Conservation (phyloP, 1,140 invertebrate genomes). For the Drosophila sechellia region DNA sequence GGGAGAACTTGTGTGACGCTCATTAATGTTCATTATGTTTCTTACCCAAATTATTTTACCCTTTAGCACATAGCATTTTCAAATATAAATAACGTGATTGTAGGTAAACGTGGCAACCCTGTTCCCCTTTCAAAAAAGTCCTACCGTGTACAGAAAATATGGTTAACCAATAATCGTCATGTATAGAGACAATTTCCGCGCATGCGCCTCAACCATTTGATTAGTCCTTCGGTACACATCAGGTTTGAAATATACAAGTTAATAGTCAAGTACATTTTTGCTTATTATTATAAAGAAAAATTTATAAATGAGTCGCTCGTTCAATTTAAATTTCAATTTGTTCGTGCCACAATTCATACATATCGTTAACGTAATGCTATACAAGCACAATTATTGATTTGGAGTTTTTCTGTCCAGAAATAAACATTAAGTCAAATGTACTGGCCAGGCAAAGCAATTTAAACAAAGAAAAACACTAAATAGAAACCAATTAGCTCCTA, state of each 20-base stretch:
- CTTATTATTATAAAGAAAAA: constrained; percentile 53
- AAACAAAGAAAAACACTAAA: constrained; percentile 58
- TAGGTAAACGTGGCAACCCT: constrained; percentile 59
- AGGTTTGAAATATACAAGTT: constrained; percentile 69
- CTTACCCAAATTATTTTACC: constrained; percentile 24
- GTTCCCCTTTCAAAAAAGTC: constrained; percentile 48
- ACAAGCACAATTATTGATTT: constrained; percentile 67
- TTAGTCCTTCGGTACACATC: constrained; percentile 73
- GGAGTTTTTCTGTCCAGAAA: constrained; percentile 44
- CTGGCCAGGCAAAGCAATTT: constrained; percentile 44
- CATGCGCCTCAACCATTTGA: constrained; percentile 65
- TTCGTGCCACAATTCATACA: constrained; percentile 63
- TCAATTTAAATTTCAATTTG: constrained; percentile 29
- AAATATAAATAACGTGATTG: constrained; percentile 9
- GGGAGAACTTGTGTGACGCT: not conserved
- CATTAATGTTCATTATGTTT: constrained; percentile 17
- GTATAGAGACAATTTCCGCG: constrained; percentile 80
- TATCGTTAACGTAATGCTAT: constrained; percentile 73
- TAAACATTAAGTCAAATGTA: constrained; percentile 60
- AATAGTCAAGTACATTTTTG: constrained; percentile 67
- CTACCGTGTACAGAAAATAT: constrained; percentile 76
- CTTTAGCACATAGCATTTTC: constrained; percentile 13
- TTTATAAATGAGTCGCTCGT: constrained; percentile 43
- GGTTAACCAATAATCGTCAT: constrained; percentile 77
- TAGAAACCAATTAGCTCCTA: constrained; percentile 50